A percentile compares a stretch with the other conserved stretches of the same genome.
Evolutionary conservation across 2,113 vertebrate genomes (phyloP).

Genomic region (Anguilla japonica): DNA sequence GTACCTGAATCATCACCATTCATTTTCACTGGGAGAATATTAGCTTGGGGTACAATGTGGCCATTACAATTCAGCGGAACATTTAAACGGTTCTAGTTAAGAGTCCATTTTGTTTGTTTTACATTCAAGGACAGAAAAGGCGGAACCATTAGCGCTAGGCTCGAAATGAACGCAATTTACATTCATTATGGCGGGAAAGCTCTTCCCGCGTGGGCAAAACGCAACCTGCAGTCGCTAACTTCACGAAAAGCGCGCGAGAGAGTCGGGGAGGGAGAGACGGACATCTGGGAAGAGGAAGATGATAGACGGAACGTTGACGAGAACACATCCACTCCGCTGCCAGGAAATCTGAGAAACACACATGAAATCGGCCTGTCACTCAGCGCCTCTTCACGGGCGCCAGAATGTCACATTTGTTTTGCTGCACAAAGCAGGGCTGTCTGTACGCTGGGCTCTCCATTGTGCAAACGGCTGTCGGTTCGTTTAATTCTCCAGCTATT

Average conservation of each 20-base stretch:
- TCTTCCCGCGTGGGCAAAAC: constrained; percentile 35
- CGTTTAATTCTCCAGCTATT: constrained; percentile 1
- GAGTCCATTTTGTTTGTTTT: constrained; percentile 40
- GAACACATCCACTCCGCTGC: constrained; percentile 13
- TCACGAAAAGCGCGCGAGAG: neutral
- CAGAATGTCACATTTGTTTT: constrained; percentile 5
- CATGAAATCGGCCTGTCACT: constrained; percentile 29
- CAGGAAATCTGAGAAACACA: constrained; percentile 32
- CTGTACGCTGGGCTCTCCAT: neutral
- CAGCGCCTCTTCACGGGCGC: neutral
- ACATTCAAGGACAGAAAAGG: constrained; percentile 38
- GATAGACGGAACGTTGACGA: constrained; percentile 12
- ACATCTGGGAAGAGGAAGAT: neutral
- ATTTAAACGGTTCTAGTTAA: constrained; percentile 1
- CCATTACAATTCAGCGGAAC: neutral
- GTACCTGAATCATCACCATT: neutral
- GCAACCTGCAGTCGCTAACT: constrained; percentile 38
- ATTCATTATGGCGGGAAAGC: constrained; percentile 38
- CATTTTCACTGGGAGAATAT: neutral
- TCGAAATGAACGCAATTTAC: constrained; percentile 49
- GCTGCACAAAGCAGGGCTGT: neutral
- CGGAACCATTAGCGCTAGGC: constrained; percentile 38
- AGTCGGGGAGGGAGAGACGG: neutral
- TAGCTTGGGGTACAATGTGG: neutral
- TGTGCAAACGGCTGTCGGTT: neutral